Percentiles rank a stretch among this genome's conserved stretches.
Evolutionary conservation across 2,797 vertebrate genomes (phyloP).

Genomic region (Lepidocolaptes lacrymiger): DNA sequence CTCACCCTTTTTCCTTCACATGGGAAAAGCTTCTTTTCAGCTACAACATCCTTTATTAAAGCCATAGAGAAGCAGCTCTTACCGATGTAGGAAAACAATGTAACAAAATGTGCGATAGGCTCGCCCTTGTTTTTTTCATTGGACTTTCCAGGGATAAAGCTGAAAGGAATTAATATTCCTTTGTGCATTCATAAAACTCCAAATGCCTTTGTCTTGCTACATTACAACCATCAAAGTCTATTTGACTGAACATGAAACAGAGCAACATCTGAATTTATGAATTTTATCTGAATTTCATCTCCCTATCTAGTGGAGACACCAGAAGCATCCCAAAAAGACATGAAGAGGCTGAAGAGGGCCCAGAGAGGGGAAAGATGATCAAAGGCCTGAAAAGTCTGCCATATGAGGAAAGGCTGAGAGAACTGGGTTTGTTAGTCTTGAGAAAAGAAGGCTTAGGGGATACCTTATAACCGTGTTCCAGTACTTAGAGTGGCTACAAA

Average conservation of each 20-base stretch:
- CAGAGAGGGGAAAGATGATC: not conserved
- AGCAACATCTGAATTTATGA: slow-evolving; percentile 54
- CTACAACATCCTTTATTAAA: not conserved
- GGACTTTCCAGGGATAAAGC: slow-evolving; percentile 28
- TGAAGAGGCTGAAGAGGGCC: not conserved
- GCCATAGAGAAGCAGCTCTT: not conserved
- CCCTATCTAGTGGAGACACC: not conserved
- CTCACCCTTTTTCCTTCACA: not conserved
- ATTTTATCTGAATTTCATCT: not conserved
- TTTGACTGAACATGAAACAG: slow-evolving; percentile 42
- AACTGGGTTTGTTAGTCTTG: not conserved
- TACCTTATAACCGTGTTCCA: not conserved
- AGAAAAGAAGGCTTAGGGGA: not conserved
- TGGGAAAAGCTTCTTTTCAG: not conserved
- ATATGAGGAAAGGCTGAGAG: not conserved
- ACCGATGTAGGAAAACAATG: not conserved
- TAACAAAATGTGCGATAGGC: not conserved
- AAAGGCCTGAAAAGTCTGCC: not conserved
- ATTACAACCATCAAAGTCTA: slow-evolving; percentile 49
- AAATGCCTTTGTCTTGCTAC: slow-evolving; percentile 34
- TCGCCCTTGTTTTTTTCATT: not conserved
- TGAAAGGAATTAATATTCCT: not conserved
- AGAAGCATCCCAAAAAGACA: not conserved
- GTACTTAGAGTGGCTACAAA: not conserved
- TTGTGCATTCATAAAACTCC: slow-evolving; percentile 32